Conservation (phyloP, 2,888 invertebrate species). For the Sepioteuthis lessoniana region DNA sequence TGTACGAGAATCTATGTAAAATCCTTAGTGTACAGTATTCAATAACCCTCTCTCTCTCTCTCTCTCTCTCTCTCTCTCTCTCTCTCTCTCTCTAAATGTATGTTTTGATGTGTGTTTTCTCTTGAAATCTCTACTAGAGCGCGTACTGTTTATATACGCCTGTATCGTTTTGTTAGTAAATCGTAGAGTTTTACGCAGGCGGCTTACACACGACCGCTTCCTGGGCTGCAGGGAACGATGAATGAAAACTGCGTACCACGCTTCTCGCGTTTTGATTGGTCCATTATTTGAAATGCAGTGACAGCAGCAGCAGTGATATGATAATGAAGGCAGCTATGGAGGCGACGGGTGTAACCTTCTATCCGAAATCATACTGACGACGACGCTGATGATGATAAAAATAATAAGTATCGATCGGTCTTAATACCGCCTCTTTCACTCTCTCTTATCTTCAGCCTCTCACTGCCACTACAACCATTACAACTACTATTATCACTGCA, state of each 20-base stretch:
- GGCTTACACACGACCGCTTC: constrained; percentile 8
- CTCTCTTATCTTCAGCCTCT: not conserved
- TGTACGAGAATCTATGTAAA: not conserved
- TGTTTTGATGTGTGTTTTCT: not conserved
- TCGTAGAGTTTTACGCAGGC: not conserved
- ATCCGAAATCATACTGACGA: not conserved
- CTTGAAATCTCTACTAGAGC: not conserved
- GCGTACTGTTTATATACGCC: not conserved
- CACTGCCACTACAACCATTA: not conserved
- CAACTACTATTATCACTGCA: not conserved
- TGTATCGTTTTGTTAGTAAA: not conserved
- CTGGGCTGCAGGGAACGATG: not conserved
- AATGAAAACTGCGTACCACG: constrained; percentile 33
- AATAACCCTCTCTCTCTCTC: not conserved
- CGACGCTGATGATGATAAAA: not conserved
- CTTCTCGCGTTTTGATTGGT: not conserved
- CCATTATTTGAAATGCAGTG: not conserved
- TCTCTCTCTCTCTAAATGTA: not conserved
- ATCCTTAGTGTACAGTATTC: not conserved
- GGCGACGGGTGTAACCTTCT: not conserved
- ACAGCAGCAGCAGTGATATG: not conserved
- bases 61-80: not conserved
- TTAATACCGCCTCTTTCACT: not conserved
- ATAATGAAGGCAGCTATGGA: not conserved
- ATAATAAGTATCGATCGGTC: not conserved